Base-by-base conservation (phyloP, 2,888 invertebrate species). In the Alentia gelatinosa region DNA sequence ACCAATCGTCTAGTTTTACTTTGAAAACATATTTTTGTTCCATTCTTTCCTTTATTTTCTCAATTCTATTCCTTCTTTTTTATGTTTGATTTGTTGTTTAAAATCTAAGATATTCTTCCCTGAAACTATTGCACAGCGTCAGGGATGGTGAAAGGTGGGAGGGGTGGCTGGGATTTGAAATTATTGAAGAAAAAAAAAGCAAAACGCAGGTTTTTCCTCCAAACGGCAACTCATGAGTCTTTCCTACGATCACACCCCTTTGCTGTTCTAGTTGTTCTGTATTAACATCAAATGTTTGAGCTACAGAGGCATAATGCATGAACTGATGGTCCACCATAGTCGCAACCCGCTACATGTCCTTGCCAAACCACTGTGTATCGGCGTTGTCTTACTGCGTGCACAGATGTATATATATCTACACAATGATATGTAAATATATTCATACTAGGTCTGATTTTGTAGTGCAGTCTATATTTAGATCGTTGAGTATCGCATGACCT, bases 401-500 rank as follows among this genome's bases (percentile, higher is more conserved):
- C 39, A 39, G 35, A 79, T 35, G 39, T 79, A 79, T 39, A 79
- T n/a, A n/a, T n/a, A n/a, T n/a, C n/a, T n/a, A n/a, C n/a, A n/a
- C n/a, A n/a, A n/a, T n/a, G 35, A 35, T 79, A 79, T 79, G 23
- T 39, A 79, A 23, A 79, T 79, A 79, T 79, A 35, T 39, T 35
- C 68, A 68, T 68, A 33, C n/a, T n/a, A n/a, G n/a, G n/a, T n/a
- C n/a, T n/a, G n/a, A 33, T 35, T 79, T 79, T n/a, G 37, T 79
- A 79, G 79, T 79, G 79, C 79, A 79, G 79, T 79, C 35, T 30
- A 68, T 74, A 33, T 39, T 35, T 79, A 79, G 79, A 79, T 79
- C 33, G 50, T 50, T 86, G 47, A 86, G 86, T 86, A 50, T 86
- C 33, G 86, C 86, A 86, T 86, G 86, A 86, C 86, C 50, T 86